Base-by-base conservation (phyloP, 1,140 invertebrate species). In the Camponotus vicinus region DNA sequence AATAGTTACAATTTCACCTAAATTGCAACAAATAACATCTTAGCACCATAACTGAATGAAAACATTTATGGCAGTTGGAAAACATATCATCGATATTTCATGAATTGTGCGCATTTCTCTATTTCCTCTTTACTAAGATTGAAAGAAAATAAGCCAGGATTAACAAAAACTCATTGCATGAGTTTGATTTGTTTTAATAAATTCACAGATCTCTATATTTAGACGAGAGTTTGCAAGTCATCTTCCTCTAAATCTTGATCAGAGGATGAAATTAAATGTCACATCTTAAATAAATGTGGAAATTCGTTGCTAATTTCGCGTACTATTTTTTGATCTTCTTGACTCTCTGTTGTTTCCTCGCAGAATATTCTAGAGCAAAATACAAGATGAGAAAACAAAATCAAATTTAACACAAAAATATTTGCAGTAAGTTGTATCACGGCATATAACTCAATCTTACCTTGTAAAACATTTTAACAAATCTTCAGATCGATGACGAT, bases 261-360 rank as follows among this genome's bases (percentile, higher is more conserved):
- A 79, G 93, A 93, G 92, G 92, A 83, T 40, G 87, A 87, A 40
- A 91, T 76, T 67, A 91, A 89, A 90, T 92, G 94, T 95, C 94
- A 95, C 90, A 94, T 94, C 93, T 97, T 97, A 92, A 98, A 98
- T 91, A 97, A 96, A 90, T 97, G 97, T n/a, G 97, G 97, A 95
- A 98, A 98, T 94, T 98, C 97, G 92, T 97, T 97, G 86, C 97
- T 97, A 79, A 98, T 98, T 86, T 97, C 97, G 63, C 97, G 95
- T 21, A 98, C 97, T 55, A 98, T 95, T 87, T 96, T 95, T 91
- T 98, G 97, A 93, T 98, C 98, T 32, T 96, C 95, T 82, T 96
- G 96, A 92, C 97, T 98, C 78, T 96, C 95, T 15, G 96, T 96
- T 3, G 96, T 96, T 93, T 98, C 98, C 91, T 98, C 98, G 90